Evolutionary conservation across 1,140 invertebrate genomes (phyloP), one percentile per base, ranked within the genome.

Genomic region (Papilio polyxenes): DNA sequence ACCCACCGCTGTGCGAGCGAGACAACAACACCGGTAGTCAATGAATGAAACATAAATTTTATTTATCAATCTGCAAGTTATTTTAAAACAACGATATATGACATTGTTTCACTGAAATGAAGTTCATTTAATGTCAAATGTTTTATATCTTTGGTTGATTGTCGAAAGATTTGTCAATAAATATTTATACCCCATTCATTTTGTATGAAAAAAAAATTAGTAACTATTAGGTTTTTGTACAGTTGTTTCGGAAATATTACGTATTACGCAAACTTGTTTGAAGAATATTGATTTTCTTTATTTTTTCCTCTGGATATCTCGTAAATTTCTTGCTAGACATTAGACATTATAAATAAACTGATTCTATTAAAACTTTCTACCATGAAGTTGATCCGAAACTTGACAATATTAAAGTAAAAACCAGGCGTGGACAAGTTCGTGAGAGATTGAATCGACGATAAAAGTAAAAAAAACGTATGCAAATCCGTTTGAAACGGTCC

Each of bases 401-500:
- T 65, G 2, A 31, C 23, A 31, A 65, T 65, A 20, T 65, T 23
- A 37, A 13, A 3, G 62, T 65, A 65, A 65, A 62, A 62, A 65
- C 3, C 9, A 31, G 23, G 23, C 23, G 62, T 65, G 62, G 11
- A 3, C 17, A 62, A 62, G 20, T 65, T 31, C 62, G 62, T 23
- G 62, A 65, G 59, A 65, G 62, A 65, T 65, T 37, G 62, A 65
- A 65, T 10, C 62, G 17, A 20, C 17, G 23, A 65, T 65, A 31
- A 31, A 3, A 31, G 23, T 10, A 65, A 65, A 10, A 53, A 65
- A 65, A 65, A 65, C 62, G 62, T 65, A 65, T 65, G 62, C 62
- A 65, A 65, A 65, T 65, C 62, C 62, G 62, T 65, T 65, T 65
- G 62, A 65, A 65, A 65, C 62, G 62, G 62, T 65, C 62, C 20